Conservation (phyloP, 2,888 invertebrate species). For the Xestobium rufovillosum region DNA sequence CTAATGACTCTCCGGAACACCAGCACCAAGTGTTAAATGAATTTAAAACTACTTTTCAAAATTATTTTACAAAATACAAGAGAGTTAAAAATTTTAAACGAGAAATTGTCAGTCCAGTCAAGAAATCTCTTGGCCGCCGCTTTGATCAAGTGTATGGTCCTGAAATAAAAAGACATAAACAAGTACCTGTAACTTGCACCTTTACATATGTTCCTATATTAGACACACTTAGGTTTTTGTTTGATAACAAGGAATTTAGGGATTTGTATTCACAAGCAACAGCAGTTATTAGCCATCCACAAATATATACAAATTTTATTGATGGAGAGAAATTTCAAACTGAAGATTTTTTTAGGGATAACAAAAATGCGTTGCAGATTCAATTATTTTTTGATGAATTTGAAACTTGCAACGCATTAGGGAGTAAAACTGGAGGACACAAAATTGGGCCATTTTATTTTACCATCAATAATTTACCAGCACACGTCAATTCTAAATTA, state of each 20-base stretch:
- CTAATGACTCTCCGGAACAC: too few species aligned
- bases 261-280: background rate
- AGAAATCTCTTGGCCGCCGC: background rate
- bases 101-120: background rate
- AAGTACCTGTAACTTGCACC: background rate
- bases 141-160: background rate
- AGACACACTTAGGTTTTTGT: background rate
- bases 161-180: background rate
- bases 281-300: background rate
- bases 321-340: background rate
- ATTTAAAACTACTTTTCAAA: too few species aligned
- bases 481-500: constrained; percentile 7
- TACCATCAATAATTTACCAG: constrained; percentile 9
- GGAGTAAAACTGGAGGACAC: constrained; percentile 12
- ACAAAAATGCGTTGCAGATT: constrained; percentile 6
- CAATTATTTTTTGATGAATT: constrained; percentile 16
- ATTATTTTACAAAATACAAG: too few species aligned
- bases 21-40: too few species aligned
- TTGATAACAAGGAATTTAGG: background rate
- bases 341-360: background rate
- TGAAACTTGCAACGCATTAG: constrained; percentile 14
- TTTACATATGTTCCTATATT: background rate
- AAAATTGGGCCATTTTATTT: constrained; percentile 14
- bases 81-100: too few species aligned
- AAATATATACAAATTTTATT: background rate